These are phyloP conservation scores for Tonatia bakeri DNA, from an alignment of 2,113 vertebrate genomes.

Conservation along the genomic window DNA sequence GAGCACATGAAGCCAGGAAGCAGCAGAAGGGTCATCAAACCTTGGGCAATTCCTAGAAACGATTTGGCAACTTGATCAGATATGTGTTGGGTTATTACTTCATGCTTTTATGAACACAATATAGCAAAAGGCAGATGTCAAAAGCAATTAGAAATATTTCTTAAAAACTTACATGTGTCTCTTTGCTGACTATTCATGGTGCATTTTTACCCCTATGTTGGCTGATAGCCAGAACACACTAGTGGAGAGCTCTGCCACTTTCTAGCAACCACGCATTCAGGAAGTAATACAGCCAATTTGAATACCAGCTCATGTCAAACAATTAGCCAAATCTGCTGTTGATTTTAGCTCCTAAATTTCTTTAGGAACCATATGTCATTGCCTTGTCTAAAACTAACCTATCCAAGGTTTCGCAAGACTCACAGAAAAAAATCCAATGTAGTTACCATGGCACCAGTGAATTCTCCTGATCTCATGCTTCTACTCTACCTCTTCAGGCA, in stretches of 20 bases:
- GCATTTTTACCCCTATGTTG: conserved; percentile 17
- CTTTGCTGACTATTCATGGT: background rate
- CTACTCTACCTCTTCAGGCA: background rate
- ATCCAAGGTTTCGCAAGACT: background rate
- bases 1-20: background rate
- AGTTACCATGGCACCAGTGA: background rate
- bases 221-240: background rate
- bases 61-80: background rate
- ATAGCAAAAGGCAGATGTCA: background rate
- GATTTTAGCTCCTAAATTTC: conserved; percentile 36
- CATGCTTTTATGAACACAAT: conserved; percentile 6
- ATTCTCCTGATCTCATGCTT: background rate
- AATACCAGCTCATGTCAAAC: conserved; percentile 16
- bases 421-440: background rate
- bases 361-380: conserved; percentile 8
- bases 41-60: conserved; percentile 19
- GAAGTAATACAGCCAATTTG: conserved; percentile 18
- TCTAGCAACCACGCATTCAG: conserved; percentile 22
- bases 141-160: conserved; percentile 39
- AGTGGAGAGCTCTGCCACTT: conserved; percentile 7
- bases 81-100: background rate
- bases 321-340: background rate
- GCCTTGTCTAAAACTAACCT: background rate
- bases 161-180: conserved; percentile 29
- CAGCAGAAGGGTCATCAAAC: background rate